Base-by-base conservation (phyloP, 2,797 vertebrate genomes). In the Esox masquinongy region DNA sequence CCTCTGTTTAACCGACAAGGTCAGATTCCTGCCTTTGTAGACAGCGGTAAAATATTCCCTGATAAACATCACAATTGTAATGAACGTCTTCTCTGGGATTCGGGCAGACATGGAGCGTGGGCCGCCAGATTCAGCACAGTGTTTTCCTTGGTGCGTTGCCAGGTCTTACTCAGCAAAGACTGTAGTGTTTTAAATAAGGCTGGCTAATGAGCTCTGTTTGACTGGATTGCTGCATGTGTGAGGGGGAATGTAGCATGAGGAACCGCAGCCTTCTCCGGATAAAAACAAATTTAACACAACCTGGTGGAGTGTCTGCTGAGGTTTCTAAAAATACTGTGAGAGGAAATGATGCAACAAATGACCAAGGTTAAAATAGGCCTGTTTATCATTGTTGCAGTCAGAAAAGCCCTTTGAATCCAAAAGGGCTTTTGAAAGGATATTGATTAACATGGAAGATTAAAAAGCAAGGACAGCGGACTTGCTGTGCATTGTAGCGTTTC, bases 81-180 rank as follows among this genome's bases (percentile, higher is more conserved):
- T 50, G 53, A 53, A 49, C 51, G 50, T 59, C 29, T 68, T 9
- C 36, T 68, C 66, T 9, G 29, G 50, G 50, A 39, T 11, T 36
- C 79, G 50, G 85, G 68, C 76, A 75, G 77, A 39, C 4, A 8
- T 39, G 36, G 36, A 39, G 76, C 24, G 15, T 73, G 74, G 84
- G 73, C 80, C 76, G 59, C 76, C 79, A 79, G 79, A 82, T 83
- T 83, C 80, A 80, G 61, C 72, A 81, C 68, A 36, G 49, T 81
- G 68, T 85, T 87, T 75, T 51, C 36, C 31, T 82, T 82, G 70
- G 76, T 82, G 72, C 84, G 26, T 29, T 72, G 80, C 79, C 86
- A 83, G 69, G 77, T 82, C 74, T 83, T 82, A 86, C 81, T 88
- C 87, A 87, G 88, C 88, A 83, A 82, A 88, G 80, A 3, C 75